Evolutionary conservation across 2,113 vertebrate genomes (phyloP).

Genomic region (Megaceryle torquata): DNA sequence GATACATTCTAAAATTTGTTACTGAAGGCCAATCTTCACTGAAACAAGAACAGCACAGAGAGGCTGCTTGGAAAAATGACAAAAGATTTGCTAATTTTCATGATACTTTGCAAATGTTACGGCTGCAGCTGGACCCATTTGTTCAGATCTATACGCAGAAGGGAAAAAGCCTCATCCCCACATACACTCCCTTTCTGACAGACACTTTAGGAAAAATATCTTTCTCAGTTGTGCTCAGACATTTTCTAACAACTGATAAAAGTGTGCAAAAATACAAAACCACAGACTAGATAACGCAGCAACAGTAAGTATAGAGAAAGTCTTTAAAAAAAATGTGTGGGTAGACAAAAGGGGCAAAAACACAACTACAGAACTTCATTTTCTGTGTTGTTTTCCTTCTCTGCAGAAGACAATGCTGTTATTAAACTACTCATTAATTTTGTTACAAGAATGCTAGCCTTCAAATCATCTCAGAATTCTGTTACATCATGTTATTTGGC

Average conservation of each 20-base stretch:
- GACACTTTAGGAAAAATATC: not conserved
- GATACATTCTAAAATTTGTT: slow-evolving; percentile 31
- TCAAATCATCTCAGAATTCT: not conserved
- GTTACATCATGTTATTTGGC: not conserved
- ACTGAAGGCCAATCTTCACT: slow-evolving; percentile 41
- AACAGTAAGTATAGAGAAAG: not conserved
- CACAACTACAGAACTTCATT: not conserved
- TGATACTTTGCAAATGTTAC: slow-evolving; percentile 14
- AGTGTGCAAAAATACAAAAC: not conserved
- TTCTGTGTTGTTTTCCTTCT: not conserved
- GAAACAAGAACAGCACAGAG: slow-evolving; percentile 22
- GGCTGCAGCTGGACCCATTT: not conserved
- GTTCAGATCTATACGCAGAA: not conserved
- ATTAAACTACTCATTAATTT: not conserved
- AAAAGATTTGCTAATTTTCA: slow-evolving; percentile 48
- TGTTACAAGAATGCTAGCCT: not conserved
- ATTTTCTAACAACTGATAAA: not conserved
- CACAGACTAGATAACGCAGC: not conserved
- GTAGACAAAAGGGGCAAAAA: not conserved
- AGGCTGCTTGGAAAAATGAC: slow-evolving; percentile 41
- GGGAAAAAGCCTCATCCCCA: not conserved
- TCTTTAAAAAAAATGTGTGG: not conserved
- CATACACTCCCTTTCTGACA: not conserved
- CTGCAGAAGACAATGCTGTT: not conserved
- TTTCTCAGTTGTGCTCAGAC: not conserved